Evolutionary conservation across 2,113 vertebrate genomes (phyloP).

Genomic region (Oreamnos americanus): DNA sequence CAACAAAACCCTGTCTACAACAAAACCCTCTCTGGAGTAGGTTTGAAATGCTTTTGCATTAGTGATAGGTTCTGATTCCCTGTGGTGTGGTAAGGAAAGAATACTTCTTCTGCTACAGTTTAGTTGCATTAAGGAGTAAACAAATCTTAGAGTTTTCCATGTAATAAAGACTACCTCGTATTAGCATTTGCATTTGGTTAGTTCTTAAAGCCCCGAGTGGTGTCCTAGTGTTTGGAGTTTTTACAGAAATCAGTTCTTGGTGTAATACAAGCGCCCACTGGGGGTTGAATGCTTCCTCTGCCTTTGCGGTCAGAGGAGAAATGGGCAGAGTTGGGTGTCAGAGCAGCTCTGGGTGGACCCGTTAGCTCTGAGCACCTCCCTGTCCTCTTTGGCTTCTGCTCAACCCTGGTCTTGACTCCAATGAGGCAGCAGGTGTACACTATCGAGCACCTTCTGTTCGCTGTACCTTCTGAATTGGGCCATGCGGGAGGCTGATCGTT

Average conservation of each 20-base stretch:
- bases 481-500: neutral
- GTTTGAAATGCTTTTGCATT: neutral
- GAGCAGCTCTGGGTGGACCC: neutral
- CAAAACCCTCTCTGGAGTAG: neutral
- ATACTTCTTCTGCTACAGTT: conserved; percentile 14
- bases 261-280: neutral
- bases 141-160: neutral
- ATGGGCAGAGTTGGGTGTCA: neutral
- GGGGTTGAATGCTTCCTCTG: neutral
- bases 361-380: neutral
- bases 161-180: neutral
- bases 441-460: no score
- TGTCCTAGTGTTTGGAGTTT: neutral
- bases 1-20: neutral
- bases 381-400: neutral
- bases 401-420: neutral
- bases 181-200: neutral
- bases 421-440: neutral
- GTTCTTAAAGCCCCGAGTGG: neutral
- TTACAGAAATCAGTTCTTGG: neutral
- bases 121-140: neutral
- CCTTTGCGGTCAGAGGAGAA: neutral
- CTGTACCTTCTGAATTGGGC: neutral
- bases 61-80: neutral
- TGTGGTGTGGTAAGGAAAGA: neutral